Percentiles rank a stretch among this genome's conserved stretches.
Evolutionary conservation across 1,140 invertebrate genomes (phyloP).

Genomic region (Aphaenogaster rudis): DNA sequence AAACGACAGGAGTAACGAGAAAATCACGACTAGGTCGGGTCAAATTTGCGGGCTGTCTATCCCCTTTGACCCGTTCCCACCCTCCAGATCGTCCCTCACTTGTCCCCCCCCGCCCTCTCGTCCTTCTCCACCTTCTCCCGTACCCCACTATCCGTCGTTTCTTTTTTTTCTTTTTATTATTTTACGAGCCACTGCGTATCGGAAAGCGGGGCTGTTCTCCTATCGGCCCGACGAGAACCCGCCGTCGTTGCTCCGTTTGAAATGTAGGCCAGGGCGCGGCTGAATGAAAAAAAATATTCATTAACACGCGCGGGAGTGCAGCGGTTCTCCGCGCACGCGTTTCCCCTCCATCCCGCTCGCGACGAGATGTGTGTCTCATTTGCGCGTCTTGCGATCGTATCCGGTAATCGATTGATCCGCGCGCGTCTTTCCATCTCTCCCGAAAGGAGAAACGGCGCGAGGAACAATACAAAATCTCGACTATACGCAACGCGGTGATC

Average conservation of each 20-base stretch:
- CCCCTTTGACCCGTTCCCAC: constrained; percentile 56
- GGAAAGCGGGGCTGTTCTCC: constrained; percentile 74
- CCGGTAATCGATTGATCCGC: too few species aligned
- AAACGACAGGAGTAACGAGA: constrained; percentile 54
- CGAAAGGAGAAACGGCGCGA: background rate
- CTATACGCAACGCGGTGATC: background rate
- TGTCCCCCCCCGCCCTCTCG: background rate
- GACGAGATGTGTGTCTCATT: background rate
- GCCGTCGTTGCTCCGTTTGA: constrained; percentile 72
- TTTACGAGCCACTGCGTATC: constrained; percentile 70
- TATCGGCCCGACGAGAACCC: constrained; percentile 59
- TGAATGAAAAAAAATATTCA: constrained; percentile 86
- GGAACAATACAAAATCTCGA: background rate
- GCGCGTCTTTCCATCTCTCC: background rate
- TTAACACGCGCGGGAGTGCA: constrained; percentile 81
- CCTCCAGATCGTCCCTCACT: constrained; percentile 28
- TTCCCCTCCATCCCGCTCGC: background rate
- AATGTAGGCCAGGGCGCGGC: constrained; percentile 86
- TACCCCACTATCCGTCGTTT: background rate
- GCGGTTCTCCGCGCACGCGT: constrained; percentile 73
- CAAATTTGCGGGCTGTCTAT: constrained; percentile 65
- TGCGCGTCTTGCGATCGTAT: background rate
- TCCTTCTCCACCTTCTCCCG: background rate
- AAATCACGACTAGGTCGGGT: constrained; percentile 65
- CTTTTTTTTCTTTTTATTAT: constrained; percentile 16